phyloP scores from a whole-genome alignment of 2,888 invertebrate genomes.

The Lasiommata megera region DNA sequence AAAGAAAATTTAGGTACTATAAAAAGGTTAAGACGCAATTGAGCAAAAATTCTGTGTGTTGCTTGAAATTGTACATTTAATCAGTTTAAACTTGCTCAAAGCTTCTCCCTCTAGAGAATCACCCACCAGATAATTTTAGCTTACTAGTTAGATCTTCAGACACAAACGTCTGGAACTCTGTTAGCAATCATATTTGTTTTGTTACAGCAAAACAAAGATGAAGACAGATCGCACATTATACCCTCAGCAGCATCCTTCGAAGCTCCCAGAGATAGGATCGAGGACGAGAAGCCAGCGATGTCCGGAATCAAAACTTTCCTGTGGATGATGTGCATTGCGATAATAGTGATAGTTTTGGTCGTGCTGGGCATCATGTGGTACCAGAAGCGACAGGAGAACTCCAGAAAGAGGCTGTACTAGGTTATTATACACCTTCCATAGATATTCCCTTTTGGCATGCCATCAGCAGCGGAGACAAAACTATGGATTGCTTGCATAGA shows the following conservation, averaged over 20 bases:
- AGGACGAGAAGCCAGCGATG: conserved; percentile 93
- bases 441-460: background rate
- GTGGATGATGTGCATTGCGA: conserved; percentile 90
- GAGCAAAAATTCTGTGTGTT: too few species aligned
- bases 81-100: too few species aligned
- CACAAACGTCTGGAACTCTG: too few species aligned
- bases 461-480: background rate
- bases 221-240: conserved; percentile 90
- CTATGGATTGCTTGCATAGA: too few species aligned
- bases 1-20: too few species aligned
- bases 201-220: conserved; percentile 81
- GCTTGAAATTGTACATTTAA: too few species aligned
- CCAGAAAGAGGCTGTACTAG: conserved; percentile 89
- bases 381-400: conserved; percentile 94
- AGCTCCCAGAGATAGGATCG: conserved; percentile 94
- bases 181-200: background rate
- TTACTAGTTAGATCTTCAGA: too few species aligned
- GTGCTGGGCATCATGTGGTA: conserved; percentile 96
- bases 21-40: too few species aligned
- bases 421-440: background rate
- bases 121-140: too few species aligned
- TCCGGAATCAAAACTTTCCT: conserved; percentile 96
- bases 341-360: conserved; percentile 90
- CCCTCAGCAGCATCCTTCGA: conserved; percentile 95
- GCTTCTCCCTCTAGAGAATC: too few species aligned